These are phyloP conservation scores for Acrocera orbiculus DNA, from an alignment of 2,888 invertebrate species.

Conservation along the genomic window DNA sequence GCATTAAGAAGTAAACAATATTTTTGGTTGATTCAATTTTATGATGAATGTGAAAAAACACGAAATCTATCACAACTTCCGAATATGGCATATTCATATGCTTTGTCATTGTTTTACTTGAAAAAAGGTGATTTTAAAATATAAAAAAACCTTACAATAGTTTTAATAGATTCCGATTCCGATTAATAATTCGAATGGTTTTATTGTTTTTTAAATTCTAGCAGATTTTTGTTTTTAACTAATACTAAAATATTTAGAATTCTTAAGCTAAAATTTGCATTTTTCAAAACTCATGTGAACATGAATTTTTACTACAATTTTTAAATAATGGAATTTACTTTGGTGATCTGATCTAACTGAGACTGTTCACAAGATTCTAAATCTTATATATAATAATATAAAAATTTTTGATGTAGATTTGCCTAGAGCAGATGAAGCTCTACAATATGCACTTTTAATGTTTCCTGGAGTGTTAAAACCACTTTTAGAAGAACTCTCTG, in stretches of 20 bases:
- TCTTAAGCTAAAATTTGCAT: too few relatives aligned
- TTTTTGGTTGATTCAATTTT: slow-evolving; percentile 46
- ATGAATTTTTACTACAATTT: too few relatives aligned
- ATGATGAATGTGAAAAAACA: slow-evolving; percentile 38
- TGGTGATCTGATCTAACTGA: not conserved
- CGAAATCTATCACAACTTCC: slow-evolving; percentile 64
- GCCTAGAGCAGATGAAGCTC: slow-evolving; percentile 40
- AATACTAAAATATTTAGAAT: too few relatives aligned
- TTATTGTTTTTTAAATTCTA: not conserved
- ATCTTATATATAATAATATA: too few relatives aligned
- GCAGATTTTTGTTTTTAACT: too few relatives aligned
- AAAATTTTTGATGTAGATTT: slow-evolving; percentile 21
- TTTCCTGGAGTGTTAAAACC: slow-evolving; percentile 60
- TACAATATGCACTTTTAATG: slow-evolving; percentile 65
- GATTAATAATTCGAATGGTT: not conserved
- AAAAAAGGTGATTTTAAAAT: slow-evolving; percentile 23
- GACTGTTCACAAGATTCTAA: too few relatives aligned
- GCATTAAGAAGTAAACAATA: slow-evolving; percentile 59
- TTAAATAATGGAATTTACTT: not conserved
- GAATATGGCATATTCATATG: slow-evolving; percentile 71
- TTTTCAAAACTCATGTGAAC: too few relatives aligned
- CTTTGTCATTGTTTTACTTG: slow-evolving; percentile 50
- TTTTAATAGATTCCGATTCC: too few relatives aligned
- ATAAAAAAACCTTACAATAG: not conserved
- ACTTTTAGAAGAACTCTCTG: slow-evolving; percentile 56